Base-by-base conservation (phyloP, 2,888 invertebrate genomes). In the Aproaerema taeniolella region DNA sequence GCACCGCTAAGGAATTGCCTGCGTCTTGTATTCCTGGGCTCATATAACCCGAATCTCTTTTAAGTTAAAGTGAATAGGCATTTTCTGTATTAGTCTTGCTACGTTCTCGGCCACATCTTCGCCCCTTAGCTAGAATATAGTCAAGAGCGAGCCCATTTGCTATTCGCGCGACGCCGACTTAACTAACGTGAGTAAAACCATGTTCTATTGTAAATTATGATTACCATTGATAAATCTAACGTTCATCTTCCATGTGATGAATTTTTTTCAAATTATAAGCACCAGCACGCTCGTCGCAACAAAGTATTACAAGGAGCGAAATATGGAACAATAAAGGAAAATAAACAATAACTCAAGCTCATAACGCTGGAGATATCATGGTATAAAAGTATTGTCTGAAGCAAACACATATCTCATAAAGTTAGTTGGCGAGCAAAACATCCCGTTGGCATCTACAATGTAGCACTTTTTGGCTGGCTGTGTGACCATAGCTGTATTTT, bases 381-480 rank as follows among this genome's bases (percentile, higher is more conserved):
- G 58, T 65, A 71, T 74, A 73, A 75, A 73, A 77, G 74, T 67
- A 68, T 74, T 72, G 77, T 70, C 66, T 67, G 67, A 59, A 61
- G 55, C 58, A 71, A 77, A 72, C 71, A 68, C 67, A 76, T 79
- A 71, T 73, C 67, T 79, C 80, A 76, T 66, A 79, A 82, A 83
- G 73, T 82, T 75, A 73, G 69, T 75, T 78, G 42, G 79, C 77
- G 69, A 62, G 66, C 69, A 70, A 71, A 73, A 71, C 65, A 71
- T 70, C 62, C 49, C 61, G 58, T 54, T 69, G 69, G 67, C 70
- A 61, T 72, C 58, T 66, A 73, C 69, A 69, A 64, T 66, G 67
- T 74, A 69, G 60, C 61, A 64, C 57, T 67, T 78, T 80, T 78
- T 80, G 83, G 80, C 82, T n/a, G n/a, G n/a, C n/a, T n/a, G n/a